Evolutionary conservation across 2,113 vertebrate genomes (phyloP), one percentile per base, ranked within the genome.

Genomic region (Phrynosoma platyrhinos): DNA sequence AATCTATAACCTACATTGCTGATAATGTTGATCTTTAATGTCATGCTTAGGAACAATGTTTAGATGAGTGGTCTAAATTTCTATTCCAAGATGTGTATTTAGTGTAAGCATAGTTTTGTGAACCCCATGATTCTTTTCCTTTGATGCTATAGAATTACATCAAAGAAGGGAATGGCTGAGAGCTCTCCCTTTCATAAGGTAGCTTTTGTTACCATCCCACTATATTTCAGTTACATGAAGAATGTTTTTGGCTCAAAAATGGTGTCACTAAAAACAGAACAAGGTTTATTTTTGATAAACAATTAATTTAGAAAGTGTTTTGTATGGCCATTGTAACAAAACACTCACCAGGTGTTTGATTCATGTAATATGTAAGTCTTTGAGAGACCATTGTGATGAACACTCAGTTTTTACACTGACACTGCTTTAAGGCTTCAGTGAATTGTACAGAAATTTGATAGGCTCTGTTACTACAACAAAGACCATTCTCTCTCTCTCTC

Each of bases 311-410:
- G 66, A 32, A 27, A 77, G 64, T 87, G 7, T 90, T 30, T 55
- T 0, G 0, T 68, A 87, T 69, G 66, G 0, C 10, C 53, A 10
- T 5, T 9, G 2, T 1, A 69, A 66, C 14, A 85, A 58, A 6
- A 85, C 81, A 0, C 0, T 79, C 75, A 1, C 1, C 1, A 16
- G 9, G 32, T 20, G 81, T 90, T 87, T 55, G 42, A 32, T 85
- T 84, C 75, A 30, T 20, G 14, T 36, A 27, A 1, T 0, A 0
- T 25, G 5, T 18, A 14, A 58, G 3, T 83, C 66, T 1, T 1
- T 75, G 21, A 47, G 83, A 77, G 85, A 91, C 82, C 36, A 0
- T 14, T 89, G 91, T 83, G 47, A 7, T 85, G 77, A 85, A 2
- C 5, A 2, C 84, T 76, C 5, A 55, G 36, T 18, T 64, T 52